Percentiles rank a stretch among this genome's conserved stretches.
Conservation (phyloP, 1,140 invertebrate species). For the Sycophila sp. region DNA sequence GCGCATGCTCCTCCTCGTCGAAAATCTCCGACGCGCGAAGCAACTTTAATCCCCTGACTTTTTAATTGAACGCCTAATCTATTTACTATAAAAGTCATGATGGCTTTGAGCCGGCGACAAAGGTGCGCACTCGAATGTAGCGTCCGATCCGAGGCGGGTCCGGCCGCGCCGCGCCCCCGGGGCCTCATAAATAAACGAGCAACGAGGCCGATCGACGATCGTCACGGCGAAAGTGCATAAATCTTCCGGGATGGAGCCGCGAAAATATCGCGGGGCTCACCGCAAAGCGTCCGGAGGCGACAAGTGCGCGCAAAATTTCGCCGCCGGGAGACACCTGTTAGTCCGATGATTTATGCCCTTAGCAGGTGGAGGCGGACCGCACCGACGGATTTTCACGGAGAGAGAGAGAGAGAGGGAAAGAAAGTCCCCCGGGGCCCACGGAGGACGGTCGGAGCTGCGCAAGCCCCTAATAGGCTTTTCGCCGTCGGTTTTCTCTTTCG, state of each 20-base stretch:
- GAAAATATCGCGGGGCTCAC: slow-evolving; percentile 25
- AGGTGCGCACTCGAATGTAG: background rate
- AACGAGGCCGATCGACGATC: background rate
- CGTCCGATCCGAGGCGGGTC: background rate
- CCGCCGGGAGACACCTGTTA: slow-evolving; percentile 45
- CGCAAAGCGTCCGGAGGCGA: slow-evolving; percentile 15
- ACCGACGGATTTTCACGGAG: slow-evolving; percentile 37
- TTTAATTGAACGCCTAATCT: slow-evolving; percentile 17
- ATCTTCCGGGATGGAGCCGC: background rate
- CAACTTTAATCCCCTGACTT: background rate
- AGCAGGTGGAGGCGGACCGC: slow-evolving; percentile 49
- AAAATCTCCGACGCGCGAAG: background rate
- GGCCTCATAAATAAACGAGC: slow-evolving; percentile 20
- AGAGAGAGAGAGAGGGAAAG: no score
- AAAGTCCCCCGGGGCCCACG: background rate
- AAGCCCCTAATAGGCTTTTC: background rate
- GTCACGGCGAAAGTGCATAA: background rate
- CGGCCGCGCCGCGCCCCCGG: background rate
- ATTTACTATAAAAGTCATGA: slow-evolving; percentile 24
- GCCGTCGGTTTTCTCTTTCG: background rate
- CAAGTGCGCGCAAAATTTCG: slow-evolving; percentile 30
- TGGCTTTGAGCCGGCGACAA: background rate
- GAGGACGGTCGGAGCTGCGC: background rate
- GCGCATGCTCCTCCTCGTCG: no score
- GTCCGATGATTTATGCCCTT: slow-evolving; percentile 52